Percentiles rank a stretch among this genome's conserved stretches.
These are phyloP conservation scores for Nothura maculosa DNA, from an alignment of 2,797 vertebrate genomes.

Conservation along the genomic window DNA sequence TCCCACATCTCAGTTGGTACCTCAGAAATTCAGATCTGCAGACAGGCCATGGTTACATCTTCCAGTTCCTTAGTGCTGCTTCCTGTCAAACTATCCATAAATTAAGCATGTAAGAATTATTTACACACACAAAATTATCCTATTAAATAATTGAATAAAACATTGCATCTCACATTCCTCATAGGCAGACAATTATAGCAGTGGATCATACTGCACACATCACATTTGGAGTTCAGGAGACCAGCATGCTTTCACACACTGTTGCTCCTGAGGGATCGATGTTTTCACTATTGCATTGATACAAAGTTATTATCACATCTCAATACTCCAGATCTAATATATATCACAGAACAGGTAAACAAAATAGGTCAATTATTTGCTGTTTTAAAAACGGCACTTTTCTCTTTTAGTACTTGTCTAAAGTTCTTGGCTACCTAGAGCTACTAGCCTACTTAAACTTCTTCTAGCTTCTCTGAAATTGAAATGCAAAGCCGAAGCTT, in stretches of 20 bases:
- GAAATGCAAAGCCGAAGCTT: not conserved
- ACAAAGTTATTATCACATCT: not conserved
- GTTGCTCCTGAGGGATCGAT: not conserved
- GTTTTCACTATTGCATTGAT: not conserved
- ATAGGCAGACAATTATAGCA: not conserved
- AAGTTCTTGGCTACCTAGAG: not conserved
- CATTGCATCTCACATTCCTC: not conserved
- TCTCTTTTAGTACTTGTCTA: not conserved
- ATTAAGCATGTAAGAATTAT: not conserved
- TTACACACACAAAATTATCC: not conserved
- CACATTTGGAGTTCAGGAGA: not conserved
- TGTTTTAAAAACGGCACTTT: not conserved
- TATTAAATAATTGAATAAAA: not conserved
- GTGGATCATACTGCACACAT: not conserved
- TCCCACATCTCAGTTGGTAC: not conserved
- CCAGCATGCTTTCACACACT: not conserved
- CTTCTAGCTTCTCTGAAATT: not conserved
- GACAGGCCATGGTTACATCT: not conserved
- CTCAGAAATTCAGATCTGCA: not conserved
- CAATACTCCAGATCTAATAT: not conserved
- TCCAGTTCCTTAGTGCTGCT: not conserved
- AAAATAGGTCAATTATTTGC: not conserved
- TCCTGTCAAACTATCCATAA: conserved; percentile 10
- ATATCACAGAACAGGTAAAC: not conserved
- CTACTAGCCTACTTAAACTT: not conserved